Evolutionary conservation across 2,888 invertebrate species (phyloP).

Genomic region (Melinopterus prodromus): DNA sequence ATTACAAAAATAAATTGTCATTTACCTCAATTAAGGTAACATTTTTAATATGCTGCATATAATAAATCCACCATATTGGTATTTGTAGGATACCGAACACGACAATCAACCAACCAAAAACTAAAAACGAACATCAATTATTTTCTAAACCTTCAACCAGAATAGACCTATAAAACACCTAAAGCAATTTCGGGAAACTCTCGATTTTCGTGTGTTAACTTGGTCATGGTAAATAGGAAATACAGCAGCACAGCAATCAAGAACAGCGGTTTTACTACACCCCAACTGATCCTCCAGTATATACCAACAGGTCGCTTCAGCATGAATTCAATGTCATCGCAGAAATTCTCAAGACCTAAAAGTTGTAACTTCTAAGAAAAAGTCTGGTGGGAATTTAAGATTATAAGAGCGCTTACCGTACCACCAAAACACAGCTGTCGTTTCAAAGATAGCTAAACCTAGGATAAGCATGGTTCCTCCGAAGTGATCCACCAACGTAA

Average conservation of each 20-base stretch:
- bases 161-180: slow-evolving; percentile 26
- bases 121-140: slow-evolving; percentile 51
- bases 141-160: not conserved
- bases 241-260: slow-evolving; percentile 76
- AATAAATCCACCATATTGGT: slow-evolving; percentile 60
- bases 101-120: slow-evolving; percentile 65
- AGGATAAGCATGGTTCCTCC: slow-evolving; percentile 62
- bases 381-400: not conserved
- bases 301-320: slow-evolving; percentile 69
- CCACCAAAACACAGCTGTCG: slow-evolving; percentile 60
- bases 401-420: slow-evolving; percentile 53
- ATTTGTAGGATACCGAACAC: slow-evolving; percentile 62
- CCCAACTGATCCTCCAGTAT: slow-evolving; percentile 85
- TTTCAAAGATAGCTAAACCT: slow-evolving; percentile 60
- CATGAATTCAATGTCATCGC: slow-evolving; percentile 82
- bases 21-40: slow-evolving; percentile 44
- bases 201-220: slow-evolving; percentile 67
- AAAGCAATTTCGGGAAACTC: slow-evolving; percentile 68
- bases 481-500: slow-evolving; percentile 61
- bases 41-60: slow-evolving; percentile 44
- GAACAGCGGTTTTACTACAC: slow-evolving; percentile 72
- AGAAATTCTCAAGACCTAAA: slow-evolving; percentile 68
- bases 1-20: no score
- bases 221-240: slow-evolving; percentile 68
- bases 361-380: not conserved